Conservation (phyloP, 2,797 vertebrate species). For the Microctenopoma lineatum region DNA sequence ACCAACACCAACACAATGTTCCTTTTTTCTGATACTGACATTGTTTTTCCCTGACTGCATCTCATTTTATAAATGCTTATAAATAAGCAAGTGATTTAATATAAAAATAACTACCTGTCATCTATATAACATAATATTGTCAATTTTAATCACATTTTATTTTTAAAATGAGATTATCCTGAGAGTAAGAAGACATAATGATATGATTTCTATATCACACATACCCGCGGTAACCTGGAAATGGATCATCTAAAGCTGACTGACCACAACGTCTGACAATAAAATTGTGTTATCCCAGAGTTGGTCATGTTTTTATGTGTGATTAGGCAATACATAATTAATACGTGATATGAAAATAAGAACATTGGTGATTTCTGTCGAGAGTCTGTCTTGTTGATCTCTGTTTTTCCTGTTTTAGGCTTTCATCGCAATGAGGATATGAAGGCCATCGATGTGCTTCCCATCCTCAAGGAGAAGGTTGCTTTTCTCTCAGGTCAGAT, state of each 20-base stretch:
- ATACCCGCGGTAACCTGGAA: not conserved
- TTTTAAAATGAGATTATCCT: not conserved
- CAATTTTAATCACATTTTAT: too few species aligned
- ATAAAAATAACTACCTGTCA: too few species aligned
- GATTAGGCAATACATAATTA: too few species aligned
- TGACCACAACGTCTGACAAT: not conserved
- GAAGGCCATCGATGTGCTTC: slow-evolving; percentile 97
- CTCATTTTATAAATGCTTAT: not conserved
- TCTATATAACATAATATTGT: too few species aligned
- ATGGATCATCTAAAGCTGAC: not conserved
- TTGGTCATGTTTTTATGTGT: not conserved
- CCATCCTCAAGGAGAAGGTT: slow-evolving; percentile 98
- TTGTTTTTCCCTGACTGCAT: not conserved
- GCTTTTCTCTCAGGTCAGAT: slow-evolving; percentile 93
- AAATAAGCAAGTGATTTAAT: not conserved
- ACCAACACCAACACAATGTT: slow-evolving; percentile 7
- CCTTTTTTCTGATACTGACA: slow-evolving; percentile 2
- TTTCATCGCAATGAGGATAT: slow-evolving; percentile 98
- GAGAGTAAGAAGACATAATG: not conserved
- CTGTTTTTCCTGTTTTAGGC: slow-evolving; percentile 81
- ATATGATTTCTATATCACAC: slow-evolving; percentile 9
- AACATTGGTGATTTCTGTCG: not conserved
- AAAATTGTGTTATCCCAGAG: not conserved
- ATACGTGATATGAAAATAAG: not conserved
- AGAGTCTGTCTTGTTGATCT: not conserved